Conservation (phyloP, 2,888 invertebrate genomes). For the Camptogramma bilineatum region DNA sequence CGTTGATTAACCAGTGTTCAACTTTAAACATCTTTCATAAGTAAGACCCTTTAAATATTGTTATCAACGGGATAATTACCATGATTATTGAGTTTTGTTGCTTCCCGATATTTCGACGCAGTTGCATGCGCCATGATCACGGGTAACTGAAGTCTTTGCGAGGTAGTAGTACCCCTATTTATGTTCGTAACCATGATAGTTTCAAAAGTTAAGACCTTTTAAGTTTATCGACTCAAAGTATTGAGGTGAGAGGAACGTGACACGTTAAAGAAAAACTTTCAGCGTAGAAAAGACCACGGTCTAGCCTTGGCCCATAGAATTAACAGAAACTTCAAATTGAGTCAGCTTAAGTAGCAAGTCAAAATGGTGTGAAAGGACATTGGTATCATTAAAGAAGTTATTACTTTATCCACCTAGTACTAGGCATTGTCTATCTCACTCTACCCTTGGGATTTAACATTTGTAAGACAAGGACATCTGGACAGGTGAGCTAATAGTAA, state of each 20-base stretch:
- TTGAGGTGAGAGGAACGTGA: not conserved
- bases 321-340: not conserved
- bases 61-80: no score
- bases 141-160: no score
- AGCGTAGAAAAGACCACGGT: not conserved
- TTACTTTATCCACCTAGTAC: not conserved
- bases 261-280: not conserved
- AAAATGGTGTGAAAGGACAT: not conserved
- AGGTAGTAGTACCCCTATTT: no score
- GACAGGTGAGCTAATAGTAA: not conserved
- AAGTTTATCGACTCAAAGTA: not conserved
- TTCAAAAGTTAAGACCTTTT: no score
- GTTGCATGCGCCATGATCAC: no score
- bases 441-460: not conserved
- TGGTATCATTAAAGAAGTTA: not conserved
- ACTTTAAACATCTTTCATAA: no score
- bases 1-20: no score
- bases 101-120: no score
- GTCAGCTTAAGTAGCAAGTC: not conserved
- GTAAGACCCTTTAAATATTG: no score
- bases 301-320: not conserved
- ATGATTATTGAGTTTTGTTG: no score
- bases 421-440: not conserved
- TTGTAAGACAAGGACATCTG: not conserved
- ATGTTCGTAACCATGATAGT: no score